Conservation (phyloP, 2,797 vertebrate genomes). For the Poecilia wingei region DNA sequence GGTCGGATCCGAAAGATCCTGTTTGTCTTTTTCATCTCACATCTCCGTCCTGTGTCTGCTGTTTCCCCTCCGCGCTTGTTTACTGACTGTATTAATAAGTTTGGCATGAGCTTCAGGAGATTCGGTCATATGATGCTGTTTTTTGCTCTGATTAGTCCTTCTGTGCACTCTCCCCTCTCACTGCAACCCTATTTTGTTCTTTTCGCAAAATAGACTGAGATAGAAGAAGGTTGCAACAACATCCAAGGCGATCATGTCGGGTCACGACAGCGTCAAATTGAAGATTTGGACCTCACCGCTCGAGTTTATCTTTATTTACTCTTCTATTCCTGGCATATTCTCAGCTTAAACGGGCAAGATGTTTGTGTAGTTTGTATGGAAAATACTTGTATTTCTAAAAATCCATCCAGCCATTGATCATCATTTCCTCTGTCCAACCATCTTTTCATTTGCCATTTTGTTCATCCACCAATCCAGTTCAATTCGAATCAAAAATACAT, state of each 20-base stretch:
- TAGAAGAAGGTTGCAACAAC: neutral
- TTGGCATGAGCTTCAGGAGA: constrained; percentile 64
- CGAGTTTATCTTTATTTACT: neutral
- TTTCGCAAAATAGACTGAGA: neutral
- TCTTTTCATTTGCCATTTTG: neutral
- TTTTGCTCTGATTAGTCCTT: constrained; percentile 33
- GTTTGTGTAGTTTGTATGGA: neutral
- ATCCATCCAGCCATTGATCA: neutral
- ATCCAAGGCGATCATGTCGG: neutral
- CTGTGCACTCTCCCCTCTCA: constrained; percentile 2
- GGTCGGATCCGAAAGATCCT: neutral
- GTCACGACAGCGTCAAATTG: neutral
- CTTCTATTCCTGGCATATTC: neutral
- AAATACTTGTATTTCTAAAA: neutral
- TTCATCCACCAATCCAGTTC: neutral
- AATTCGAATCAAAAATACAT: neutral
- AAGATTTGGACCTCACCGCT: neutral
- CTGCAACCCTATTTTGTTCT: neutral
- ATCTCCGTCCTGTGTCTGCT: constrained; percentile 16
- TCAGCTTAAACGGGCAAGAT: neutral
- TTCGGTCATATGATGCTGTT: constrained; percentile 71
- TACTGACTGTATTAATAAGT: constrained; percentile 63
- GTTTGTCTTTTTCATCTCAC: constrained; percentile 10
- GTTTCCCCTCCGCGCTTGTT: constrained; percentile 47
- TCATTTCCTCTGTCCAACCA: neutral